Evolutionary conservation across 2,888 invertebrate genomes (phyloP).

Genomic region (Apodemia hepburni): DNA sequence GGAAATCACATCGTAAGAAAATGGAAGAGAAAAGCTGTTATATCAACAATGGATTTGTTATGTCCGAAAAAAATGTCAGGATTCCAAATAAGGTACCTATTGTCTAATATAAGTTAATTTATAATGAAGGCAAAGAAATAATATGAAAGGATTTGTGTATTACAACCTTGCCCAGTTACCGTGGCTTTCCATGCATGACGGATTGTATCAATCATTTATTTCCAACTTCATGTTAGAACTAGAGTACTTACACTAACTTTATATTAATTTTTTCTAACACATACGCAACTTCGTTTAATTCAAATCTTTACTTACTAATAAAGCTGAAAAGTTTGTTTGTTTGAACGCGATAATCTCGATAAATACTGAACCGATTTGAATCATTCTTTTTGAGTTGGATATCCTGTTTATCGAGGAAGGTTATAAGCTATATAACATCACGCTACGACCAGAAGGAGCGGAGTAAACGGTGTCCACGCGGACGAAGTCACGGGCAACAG

Average conservation of each 20-base stretch:
- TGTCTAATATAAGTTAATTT: slow-evolving; percentile 24
- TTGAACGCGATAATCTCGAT: no score
- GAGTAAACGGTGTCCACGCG: no score
- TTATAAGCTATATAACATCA: no score
- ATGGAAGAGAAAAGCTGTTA: slow-evolving; percentile 49
- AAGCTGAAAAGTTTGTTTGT: no score
- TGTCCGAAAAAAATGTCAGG: slow-evolving; percentile 58
- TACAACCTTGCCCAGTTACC: slow-evolving; percentile 30
- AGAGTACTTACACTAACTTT: slow-evolving; percentile 17
- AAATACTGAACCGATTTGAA: no score
- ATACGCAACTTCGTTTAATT: background rate
- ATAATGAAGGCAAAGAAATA: slow-evolving; percentile 22
- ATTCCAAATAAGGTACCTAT: slow-evolving; percentile 40
- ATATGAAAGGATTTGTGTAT: slow-evolving; percentile 22
- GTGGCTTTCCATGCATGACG: slow-evolving; percentile 38
- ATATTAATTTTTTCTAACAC: background rate
- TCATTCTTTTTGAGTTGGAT: no score
- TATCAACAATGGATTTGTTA: slow-evolving; percentile 61
- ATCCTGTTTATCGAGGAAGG: no score
- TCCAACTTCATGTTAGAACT: slow-evolving; percentile 18
- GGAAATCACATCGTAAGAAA: slow-evolving; percentile 27
- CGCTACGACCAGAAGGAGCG: no score
- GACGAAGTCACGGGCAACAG: no score
- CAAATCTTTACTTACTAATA: no score
- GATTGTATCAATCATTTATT: slow-evolving; percentile 30